Percentiles rank a stretch among this genome's conserved stretches.
Conservation (phyloP, 1,140 invertebrate genomes). For the Parapsyche elsis region DNA sequence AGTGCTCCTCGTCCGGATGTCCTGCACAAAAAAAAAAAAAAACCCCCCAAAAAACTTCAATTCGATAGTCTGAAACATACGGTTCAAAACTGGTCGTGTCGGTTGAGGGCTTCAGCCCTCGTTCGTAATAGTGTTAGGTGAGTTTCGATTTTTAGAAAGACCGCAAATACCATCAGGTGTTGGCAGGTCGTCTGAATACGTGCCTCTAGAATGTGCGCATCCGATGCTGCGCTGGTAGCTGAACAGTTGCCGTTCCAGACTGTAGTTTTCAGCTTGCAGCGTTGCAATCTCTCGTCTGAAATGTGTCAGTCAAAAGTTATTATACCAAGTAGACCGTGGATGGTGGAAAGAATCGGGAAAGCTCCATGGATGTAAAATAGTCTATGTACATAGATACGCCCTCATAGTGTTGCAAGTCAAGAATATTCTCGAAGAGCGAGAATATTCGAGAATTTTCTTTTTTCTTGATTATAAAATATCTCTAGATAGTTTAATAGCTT, state of each 20-base stretch:
- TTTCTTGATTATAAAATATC: too few species aligned
- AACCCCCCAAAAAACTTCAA: background rate
- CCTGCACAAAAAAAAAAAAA: conserved; percentile 36
- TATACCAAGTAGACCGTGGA: background rate
- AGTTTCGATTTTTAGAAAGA: conserved; percentile 34
- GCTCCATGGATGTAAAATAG: too few species aligned
- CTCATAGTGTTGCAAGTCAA: too few species aligned
- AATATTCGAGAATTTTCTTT: too few species aligned
- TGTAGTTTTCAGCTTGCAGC: conserved; percentile 87
- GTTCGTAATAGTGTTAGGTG: too few species aligned
- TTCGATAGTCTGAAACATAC: background rate
- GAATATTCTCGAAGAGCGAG: too few species aligned
- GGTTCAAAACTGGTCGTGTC: too few species aligned
- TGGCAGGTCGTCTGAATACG: conserved; percentile 65
- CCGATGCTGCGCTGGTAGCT: conserved; percentile 88
- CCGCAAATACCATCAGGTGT: conserved; percentile 61
- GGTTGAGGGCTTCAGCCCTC: too few species aligned
- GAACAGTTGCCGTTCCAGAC: conserved; percentile 85
- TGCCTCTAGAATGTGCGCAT: conserved; percentile 74
- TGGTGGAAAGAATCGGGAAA: background rate
- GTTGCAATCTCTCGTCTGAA: conserved; percentile 82
- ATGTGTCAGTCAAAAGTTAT: background rate
- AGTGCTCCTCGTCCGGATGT: conserved; percentile 59
- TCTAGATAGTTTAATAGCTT: too few species aligned
- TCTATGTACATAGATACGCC: too few species aligned